Evolutionary conservation across 2,888 invertebrate species (phyloP).

Genomic region (Drosophila nigritarsus): DNA sequence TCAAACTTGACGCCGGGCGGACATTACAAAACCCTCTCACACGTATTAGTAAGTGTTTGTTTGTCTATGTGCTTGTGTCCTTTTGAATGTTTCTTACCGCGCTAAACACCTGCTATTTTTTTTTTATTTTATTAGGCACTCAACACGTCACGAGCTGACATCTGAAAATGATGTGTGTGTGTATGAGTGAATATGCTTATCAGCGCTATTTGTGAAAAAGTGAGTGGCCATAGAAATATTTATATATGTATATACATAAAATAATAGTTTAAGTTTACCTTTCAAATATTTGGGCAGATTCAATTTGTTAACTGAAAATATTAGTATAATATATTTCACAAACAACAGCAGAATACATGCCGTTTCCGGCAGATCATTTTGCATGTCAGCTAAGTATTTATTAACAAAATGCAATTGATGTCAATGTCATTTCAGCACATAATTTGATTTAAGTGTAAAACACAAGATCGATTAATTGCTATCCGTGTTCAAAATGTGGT

Average conservation of each 20-base stretch:
- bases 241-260: too few relatives aligned
- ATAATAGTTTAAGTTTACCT: neutral
- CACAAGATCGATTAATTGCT: too few relatives aligned
- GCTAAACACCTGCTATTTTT: conserved; percentile 73
- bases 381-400: neutral
- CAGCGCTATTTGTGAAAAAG: neutral
- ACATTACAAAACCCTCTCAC: conserved; percentile 33
- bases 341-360: neutral
- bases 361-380: neutral
- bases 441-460: too few relatives aligned
- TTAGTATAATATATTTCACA: neutral
- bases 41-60: conserved; percentile 5
- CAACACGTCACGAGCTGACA: conserved; percentile 59
- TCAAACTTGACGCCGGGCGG: conserved; percentile 66
- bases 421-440: neutral
- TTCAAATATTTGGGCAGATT: neutral
- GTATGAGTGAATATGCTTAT: neutral
- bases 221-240: neutral
- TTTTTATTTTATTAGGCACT: conserved; percentile 71
- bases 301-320: neutral
- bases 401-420: neutral
- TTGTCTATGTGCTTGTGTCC: conserved; percentile 12
- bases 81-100: conserved; percentile 52
- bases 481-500: too few relatives aligned
- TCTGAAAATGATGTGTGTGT: neutral